phyloP scores from a whole-genome alignment of 2,797 vertebrate genomes.

The Geotrypetes seraphini region DNA sequence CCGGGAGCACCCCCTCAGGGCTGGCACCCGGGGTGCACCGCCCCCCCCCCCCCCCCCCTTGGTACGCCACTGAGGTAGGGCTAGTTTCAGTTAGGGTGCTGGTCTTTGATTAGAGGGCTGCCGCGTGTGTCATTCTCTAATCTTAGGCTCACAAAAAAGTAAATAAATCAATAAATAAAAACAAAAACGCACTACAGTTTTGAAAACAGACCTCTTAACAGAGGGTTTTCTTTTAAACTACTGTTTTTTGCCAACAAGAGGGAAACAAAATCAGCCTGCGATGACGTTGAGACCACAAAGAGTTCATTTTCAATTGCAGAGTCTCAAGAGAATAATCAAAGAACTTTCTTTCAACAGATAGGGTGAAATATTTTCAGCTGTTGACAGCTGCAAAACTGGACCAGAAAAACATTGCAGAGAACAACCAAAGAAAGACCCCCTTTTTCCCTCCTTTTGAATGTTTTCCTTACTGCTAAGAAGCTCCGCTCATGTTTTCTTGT shows the following conservation, averaged over 20 bases:
- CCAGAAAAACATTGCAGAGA: slow-evolving; percentile 36
- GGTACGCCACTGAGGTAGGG: no score
- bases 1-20: no score
- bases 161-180: no score
- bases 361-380: slow-evolving; percentile 57
- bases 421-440: slow-evolving; percentile 25
- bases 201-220: no score
- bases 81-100: no score
- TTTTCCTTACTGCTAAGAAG: slow-evolving; percentile 5
- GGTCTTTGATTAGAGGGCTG: no score
- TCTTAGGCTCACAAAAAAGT: no score
- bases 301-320: slow-evolving; percentile 47
- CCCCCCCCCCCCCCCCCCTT: no score
- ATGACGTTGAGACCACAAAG: slow-evolving; percentile 47
- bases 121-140: no score
- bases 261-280: slow-evolving; percentile 36
- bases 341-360: slow-evolving; percentile 52
- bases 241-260: slow-evolving; percentile 35
- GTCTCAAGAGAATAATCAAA: slow-evolving; percentile 50
- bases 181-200: no score
- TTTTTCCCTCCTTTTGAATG: slow-evolving; percentile 37
- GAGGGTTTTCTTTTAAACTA: slow-evolving; percentile 38
- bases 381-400: slow-evolving; percentile 54
- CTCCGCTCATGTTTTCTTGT: no score
- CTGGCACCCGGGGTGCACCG: no score